These are phyloP conservation scores for Coptotermes formosanus DNA, from an alignment of 1,140 invertebrate species.

Conservation along the genomic window DNA sequence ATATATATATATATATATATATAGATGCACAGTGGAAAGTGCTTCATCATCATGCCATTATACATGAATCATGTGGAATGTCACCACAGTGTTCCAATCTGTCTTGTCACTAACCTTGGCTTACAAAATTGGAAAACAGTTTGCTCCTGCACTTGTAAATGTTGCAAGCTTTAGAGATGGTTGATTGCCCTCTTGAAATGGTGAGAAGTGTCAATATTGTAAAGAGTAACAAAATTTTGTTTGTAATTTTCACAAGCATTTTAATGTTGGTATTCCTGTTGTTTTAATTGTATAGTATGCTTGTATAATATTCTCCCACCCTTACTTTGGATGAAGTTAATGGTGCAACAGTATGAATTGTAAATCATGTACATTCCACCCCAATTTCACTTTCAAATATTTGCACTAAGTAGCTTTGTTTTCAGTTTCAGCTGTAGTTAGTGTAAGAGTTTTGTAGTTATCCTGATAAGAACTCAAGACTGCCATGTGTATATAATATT, in stretches of 20 bases:
- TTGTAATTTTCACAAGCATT: background rate
- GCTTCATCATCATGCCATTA: background rate
- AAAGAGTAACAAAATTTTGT: background rate
- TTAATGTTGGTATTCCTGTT: background rate
- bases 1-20: background rate
- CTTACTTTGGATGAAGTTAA: background rate
- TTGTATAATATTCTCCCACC: conserved; percentile 5
- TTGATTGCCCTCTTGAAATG: background rate
- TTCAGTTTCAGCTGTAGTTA: conserved; percentile 24
- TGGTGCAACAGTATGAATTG: background rate
- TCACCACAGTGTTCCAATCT: conserved; percentile 64
- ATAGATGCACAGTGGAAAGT: background rate
- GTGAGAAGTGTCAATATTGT: background rate
- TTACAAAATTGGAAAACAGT: background rate
- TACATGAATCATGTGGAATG: conserved; percentile 52
- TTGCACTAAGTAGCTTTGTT: conserved; percentile 21
- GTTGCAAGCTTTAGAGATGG: background rate
- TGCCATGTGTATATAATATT: background rate
- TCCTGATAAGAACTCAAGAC: background rate
- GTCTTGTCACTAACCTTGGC: conserved; percentile 45
- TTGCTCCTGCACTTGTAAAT: background rate
- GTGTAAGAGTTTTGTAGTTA: background rate
- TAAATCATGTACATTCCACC: conserved; percentile 27
- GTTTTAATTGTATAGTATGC: background rate
- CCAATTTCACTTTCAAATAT: conserved; percentile 25